A percentile compares a stretch with the other conserved stretches of the same genome.
Evolutionary conservation across 2,113 vertebrate genomes (phyloP).

Genomic region (Chlorocebus sabaeus): DNA sequence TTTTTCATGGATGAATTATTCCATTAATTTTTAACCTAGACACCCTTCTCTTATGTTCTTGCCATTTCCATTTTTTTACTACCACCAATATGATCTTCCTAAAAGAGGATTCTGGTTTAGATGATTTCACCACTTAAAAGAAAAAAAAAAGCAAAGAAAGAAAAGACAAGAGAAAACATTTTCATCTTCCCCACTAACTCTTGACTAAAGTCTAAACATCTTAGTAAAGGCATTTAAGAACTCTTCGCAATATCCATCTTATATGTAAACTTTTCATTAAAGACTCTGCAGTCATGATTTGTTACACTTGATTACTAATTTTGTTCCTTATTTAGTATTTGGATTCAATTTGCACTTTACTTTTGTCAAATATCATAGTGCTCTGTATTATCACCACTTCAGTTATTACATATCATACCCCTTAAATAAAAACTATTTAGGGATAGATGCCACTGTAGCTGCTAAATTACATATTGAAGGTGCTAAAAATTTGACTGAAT

Average conservation of each 20-base stretch:
- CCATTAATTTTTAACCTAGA: neutral
- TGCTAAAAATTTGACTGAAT: neutral
- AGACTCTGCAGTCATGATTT: neutral
- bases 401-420: neutral
- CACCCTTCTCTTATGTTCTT: neutral
- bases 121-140: neutral
- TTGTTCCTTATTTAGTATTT: neutral
- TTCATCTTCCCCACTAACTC: neutral
- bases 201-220: neutral
- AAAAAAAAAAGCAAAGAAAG: neutral
- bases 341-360: neutral
- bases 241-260: neutral
- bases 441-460: neutral
- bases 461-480: neutral
- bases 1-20: neutral
- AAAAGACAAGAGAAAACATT: neutral
- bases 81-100: neutral
- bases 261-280: neutral
- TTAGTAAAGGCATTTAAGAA: neutral
- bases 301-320: neutral
- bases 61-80: neutral
- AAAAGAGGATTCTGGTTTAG: neutral
- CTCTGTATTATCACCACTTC: neutral
- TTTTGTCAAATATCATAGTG: neutral
- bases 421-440: neutral